Evolutionary conservation across 2,888 invertebrate genomes (phyloP), one percentile per base, ranked within the genome.

Genomic region (Microctonus hyperodae): DNA sequence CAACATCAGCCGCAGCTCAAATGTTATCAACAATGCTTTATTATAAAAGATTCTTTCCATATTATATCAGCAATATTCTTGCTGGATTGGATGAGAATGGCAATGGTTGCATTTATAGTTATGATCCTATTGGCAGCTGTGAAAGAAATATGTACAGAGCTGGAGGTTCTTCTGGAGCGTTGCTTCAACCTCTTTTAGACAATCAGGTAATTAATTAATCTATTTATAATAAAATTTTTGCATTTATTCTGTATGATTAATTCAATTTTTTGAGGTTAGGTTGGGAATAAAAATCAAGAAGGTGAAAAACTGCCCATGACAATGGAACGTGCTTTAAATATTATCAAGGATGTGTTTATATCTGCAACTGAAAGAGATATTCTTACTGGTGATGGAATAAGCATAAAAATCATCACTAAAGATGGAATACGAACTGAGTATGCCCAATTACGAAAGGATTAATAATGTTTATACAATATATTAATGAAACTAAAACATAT

Each of bases 281-380:
- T 98, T 83, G 97, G 95, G 1, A 88, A 91, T 72, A 93, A 94
- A 80, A 98, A 98, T 82, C 90, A 91, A 78, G 91, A 91, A 82
- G 78, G 81, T 0, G 88, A 88, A 0, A 86, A 86, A 1, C 87
- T 86, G 1, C 88, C 91, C 0, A 81, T 97, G 13, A 87, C 92
- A 0, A 85, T 90, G 77, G 96, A 96, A 64, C 91, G 91, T 77
- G 98, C 98, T 0, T 83, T 96, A 11, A 88, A 90, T 5, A 87
- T 98, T 35, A 87, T 98, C 50, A 96, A 96, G 79, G 99, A 99
- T 86, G 95, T 95, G 0, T 99, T 99, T 83, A 96, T 96, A 75
- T 96, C 98, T 64, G 98, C 98, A 3, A 95, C 98, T 1, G 99
- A 99, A 83, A 90, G 99, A 80, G 98, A 99, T 83, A 98, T 98